Evolutionary conservation across 2,888 invertebrate genomes (phyloP).

Genomic region (Cylloceria caligata): DNA sequence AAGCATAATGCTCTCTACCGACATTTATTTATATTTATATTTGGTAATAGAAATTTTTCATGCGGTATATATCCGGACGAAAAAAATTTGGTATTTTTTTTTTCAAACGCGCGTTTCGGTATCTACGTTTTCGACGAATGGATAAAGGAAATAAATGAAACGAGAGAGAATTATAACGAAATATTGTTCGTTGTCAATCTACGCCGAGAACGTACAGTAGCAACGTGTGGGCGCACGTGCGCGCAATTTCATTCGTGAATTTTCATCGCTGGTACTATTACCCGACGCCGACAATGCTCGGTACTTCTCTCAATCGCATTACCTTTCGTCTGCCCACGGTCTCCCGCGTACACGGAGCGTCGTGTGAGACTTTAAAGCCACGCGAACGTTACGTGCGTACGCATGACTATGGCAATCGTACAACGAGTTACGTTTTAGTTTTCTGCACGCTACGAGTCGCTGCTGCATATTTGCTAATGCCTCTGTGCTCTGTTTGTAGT

Average conservation of each 20-base stretch:
- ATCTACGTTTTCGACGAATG: neutral
- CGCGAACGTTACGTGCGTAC: neutral
- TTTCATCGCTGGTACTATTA: slow-evolving; percentile 40
- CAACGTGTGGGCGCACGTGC: slow-evolving; percentile 52
- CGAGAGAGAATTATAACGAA: neutral
- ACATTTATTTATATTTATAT: slow-evolving; percentile 1
- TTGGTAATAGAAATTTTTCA: neutral
- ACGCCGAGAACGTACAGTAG: neutral
- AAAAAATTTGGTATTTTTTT: neutral
- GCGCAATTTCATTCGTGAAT: slow-evolving; percentile 58
- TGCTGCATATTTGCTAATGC: neutral
- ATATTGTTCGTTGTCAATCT: slow-evolving; percentile 11
- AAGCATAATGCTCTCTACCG: neutral
- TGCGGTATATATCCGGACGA: neutral
- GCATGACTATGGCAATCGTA: neutral
- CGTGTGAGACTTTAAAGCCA: neutral
- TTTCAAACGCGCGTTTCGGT: neutral
- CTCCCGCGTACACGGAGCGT: slow-evolving; percentile 3
- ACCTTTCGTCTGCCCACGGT: slow-evolving; percentile 24
- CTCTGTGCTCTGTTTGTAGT: slow-evolving; percentile 3
- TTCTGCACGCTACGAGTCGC: neutral
- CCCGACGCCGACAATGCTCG: slow-evolving; percentile 3
- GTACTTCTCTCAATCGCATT: slow-evolving; percentile 10
- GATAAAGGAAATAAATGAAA: neutral
- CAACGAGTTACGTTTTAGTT: slow-evolving; percentile 44